phyloP scores from a whole-genome alignment of 2,113 vertebrate species.

The Perognathus longimembris region DNA sequence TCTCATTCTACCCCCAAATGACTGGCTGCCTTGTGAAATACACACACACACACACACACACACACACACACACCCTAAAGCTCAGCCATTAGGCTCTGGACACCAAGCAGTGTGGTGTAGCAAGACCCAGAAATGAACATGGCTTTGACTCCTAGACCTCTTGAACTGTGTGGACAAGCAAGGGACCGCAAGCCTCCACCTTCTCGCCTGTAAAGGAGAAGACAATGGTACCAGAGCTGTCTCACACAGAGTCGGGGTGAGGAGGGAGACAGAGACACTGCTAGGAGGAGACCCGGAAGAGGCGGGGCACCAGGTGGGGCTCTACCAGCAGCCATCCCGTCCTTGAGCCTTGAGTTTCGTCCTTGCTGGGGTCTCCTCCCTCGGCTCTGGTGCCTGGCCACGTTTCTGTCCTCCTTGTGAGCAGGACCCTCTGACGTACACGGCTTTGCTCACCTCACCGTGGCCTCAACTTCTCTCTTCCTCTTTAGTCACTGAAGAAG shows the following conservation, averaged over 20 bases:
- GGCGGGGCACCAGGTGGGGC: neutral
- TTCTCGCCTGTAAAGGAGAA: neutral
- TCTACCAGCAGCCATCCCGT: neutral
- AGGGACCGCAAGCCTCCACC: neutral
- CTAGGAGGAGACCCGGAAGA: fast-evolving
- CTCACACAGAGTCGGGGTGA: neutral
- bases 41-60: neutral
- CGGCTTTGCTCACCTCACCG: neutral
- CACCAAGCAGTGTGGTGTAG: fast-evolving
- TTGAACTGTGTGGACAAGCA: neutral
- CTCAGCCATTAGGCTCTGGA: fast-evolving
- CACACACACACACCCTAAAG: neutral
- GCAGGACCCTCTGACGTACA: neutral
- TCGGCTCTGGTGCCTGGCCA: neutral
- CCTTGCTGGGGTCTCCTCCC: too few species aligned
- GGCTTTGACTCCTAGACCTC: neutral
- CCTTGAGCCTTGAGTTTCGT: neutral
- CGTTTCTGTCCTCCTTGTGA: neutral
- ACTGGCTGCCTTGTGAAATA: neutral
- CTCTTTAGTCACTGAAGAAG: neutral
- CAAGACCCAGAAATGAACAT: neutral
- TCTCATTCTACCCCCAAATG: neutral
- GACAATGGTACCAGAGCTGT: too few species aligned
- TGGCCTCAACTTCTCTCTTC: neutral
- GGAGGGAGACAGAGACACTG: neutral